phyloP scores from a whole-genome alignment of 1,140 invertebrate genomes.

The Melanaphis sacchari region DNA sequence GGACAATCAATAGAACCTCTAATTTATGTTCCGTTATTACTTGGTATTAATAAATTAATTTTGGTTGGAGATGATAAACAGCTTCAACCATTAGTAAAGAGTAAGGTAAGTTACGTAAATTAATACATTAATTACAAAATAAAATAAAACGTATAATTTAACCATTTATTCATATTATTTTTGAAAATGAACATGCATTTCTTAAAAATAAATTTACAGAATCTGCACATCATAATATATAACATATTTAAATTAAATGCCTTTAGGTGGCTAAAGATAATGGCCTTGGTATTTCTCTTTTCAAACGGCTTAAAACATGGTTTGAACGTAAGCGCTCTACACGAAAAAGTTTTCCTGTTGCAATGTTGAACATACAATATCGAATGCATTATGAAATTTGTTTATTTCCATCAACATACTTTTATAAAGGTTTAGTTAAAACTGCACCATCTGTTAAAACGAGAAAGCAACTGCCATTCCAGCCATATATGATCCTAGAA shows the following conservation, averaged over 20 bases:
- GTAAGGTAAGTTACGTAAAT: slow-evolving; percentile 66
- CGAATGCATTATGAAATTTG: slow-evolving; percentile 85
- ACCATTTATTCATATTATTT: no score
- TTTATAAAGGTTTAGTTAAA: slow-evolving; percentile 73
- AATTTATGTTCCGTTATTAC: slow-evolving; percentile 78
- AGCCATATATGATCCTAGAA: slow-evolving; percentile 69
- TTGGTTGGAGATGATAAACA: slow-evolving; percentile 90
- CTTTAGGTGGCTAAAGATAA: slow-evolving; percentile 68
- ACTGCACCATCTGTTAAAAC: slow-evolving; percentile 64
- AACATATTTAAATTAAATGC: neutral
- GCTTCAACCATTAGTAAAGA: slow-evolving; percentile 81
- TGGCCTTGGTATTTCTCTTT: slow-evolving; percentile 72
- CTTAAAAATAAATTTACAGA: neutral
- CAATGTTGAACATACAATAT: slow-evolving; percentile 79
- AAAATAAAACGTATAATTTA: neutral
- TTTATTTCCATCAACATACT: slow-evolving; percentile 77
- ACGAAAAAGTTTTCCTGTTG: slow-evolving; percentile 63
- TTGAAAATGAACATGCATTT: neutral
- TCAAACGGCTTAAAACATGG: slow-evolving; percentile 69
- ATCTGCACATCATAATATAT: neutral
- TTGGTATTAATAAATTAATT: slow-evolving; percentile 76
- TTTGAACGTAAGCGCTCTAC: slow-evolving; percentile 63
- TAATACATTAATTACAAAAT: neutral
- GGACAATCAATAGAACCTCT: slow-evolving; percentile 86
- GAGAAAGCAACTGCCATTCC: slow-evolving; percentile 62